Evolutionary conservation across 1,140 invertebrate species (phyloP).

Genomic region (Lepidotrigona ventralis): DNA sequence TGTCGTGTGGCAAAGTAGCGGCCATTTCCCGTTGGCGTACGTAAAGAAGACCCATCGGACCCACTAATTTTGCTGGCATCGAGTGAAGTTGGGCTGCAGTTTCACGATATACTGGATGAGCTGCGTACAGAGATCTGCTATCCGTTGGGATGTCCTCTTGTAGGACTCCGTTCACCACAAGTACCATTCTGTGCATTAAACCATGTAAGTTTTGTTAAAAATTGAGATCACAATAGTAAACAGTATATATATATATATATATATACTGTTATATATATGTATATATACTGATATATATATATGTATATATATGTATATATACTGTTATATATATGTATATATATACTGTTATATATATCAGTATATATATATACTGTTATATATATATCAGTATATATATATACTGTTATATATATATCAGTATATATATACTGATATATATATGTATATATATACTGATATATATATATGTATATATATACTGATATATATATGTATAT

Average conservation of each 20-base stretch:
- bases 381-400: no score
- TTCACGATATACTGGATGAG: constrained; percentile 92
- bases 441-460: no score
- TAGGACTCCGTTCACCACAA: constrained; percentile 91
- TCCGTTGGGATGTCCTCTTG: constrained; percentile 92
- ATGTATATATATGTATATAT: no score
- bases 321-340: no score
- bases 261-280: no score
- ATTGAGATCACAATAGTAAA: not conserved
- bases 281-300: no score
- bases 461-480: no score
- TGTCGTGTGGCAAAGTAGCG: constrained; percentile 93
- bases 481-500: no score
- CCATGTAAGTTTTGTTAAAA: not conserved
- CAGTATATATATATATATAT: not conserved
- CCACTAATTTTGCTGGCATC: constrained; percentile 88
- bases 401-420: no score
- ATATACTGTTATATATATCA: no score
- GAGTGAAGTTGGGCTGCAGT: constrained; percentile 88
- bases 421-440: no score
- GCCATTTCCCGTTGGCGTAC: constrained; percentile 95
- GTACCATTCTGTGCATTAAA: constrained; percentile 85
- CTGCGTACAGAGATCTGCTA: constrained; percentile 87
- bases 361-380: no score
- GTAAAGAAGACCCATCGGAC: constrained; percentile 92